Percentiles rank a stretch among this genome's conserved stretches.
Evolutionary conservation across 2,113 vertebrate genomes (phyloP).

Genomic region (Indicator indicator): DNA sequence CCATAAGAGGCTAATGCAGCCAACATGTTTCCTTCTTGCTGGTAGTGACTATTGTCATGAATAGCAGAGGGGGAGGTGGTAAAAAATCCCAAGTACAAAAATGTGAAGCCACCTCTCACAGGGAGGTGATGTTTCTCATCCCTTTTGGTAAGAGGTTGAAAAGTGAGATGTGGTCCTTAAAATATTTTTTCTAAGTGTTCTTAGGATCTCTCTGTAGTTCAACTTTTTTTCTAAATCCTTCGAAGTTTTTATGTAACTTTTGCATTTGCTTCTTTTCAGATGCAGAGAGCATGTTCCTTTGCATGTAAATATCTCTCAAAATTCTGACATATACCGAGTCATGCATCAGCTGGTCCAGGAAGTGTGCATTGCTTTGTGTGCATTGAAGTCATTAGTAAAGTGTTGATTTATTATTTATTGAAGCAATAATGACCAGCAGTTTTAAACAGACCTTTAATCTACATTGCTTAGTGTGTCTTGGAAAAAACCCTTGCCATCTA

Average conservation of each 20-base stretch:
- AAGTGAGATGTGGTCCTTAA: background rate
- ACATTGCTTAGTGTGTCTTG: background rate
- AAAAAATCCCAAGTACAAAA: background rate
- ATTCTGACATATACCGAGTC: background rate
- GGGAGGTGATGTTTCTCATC: background rate
- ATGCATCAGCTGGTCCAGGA: background rate
- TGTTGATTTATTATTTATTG: background rate
- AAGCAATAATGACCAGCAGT: background rate
- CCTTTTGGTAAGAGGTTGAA: background rate
- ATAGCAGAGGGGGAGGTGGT: background rate
- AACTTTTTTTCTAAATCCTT: background rate
- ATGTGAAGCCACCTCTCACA: background rate
- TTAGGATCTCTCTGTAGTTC: background rate
- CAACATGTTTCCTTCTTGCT: background rate
- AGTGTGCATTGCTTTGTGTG: background rate
- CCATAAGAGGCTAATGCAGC: background rate
- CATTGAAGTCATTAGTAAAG: background rate
- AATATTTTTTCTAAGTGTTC: background rate
- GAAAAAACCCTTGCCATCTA: background rate
- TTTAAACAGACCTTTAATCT: background rate
- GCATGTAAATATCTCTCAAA: background rate
- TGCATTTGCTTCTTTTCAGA: background rate
- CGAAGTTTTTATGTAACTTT: background rate
- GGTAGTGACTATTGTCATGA: background rate
- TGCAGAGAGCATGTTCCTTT: background rate